Percentiles rank a stretch among this genome's conserved stretches.
These are phyloP conservation scores for Hirudinaria manillensis DNA, from an alignment of 2,888 invertebrate species.

Conservation along the genomic window DNA sequence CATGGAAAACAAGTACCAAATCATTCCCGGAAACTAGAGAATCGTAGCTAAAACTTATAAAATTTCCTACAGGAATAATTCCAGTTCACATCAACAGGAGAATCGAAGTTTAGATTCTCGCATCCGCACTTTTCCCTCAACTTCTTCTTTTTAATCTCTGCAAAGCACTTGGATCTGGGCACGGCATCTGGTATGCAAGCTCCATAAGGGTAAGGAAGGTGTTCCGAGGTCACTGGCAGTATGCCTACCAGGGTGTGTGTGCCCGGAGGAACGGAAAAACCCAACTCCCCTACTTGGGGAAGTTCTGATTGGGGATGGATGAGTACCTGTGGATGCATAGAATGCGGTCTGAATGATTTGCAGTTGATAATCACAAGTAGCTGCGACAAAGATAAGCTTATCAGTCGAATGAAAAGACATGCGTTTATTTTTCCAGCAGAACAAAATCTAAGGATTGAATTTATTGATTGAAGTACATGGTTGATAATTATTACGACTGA, in stretches of 20 bases:
- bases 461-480: too few species aligned
- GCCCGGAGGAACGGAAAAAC: constrained; percentile 41
- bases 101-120: not conserved
- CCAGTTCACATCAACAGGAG: too few species aligned
- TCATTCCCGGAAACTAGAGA: too few species aligned
- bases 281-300: constrained; percentile 40
- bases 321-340: constrained; percentile 32
- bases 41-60: too few species aligned
- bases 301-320: constrained; percentile 37
- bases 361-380: too few species aligned
- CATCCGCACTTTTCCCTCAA: constrained; percentile 16
- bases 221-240: not conserved
- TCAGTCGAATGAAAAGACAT: not conserved
- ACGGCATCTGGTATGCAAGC: constrained; percentile 3
- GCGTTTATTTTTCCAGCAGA: too few species aligned
- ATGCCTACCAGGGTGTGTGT: constrained; percentile 40
- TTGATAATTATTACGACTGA: too few species aligned
- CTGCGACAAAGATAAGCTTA: too few species aligned
- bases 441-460: too few species aligned
- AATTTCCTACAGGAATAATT: too few species aligned
- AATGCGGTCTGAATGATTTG: not conserved
- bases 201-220: constrained; percentile 11
- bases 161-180: constrained; percentile 33
- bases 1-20: too few species aligned
- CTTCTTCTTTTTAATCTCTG: not conserved